Evolutionary conservation across 1,140 invertebrate genomes (phyloP).

Genomic region (Acromyrmex echinatior): DNA sequence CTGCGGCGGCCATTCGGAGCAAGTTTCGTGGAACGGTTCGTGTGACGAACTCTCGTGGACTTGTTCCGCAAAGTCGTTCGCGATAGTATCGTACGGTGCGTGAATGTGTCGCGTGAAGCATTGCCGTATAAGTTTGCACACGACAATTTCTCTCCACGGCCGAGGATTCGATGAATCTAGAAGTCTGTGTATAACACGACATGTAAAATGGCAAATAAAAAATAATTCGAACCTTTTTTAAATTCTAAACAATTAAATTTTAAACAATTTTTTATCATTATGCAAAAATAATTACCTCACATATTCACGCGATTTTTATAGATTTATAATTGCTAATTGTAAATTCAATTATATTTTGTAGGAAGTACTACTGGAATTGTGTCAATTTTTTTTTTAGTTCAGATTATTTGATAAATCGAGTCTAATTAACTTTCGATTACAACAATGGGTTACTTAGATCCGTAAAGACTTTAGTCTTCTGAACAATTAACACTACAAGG

Average conservation of each 20-base stretch:
- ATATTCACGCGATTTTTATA: neutral
- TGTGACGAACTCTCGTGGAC: constrained; percentile 46
- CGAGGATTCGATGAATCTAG: neutral
- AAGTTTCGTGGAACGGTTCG: constrained; percentile 51
- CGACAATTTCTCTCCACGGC: constrained; percentile 36
- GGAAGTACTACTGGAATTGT: neutral
- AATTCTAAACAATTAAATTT: no score
- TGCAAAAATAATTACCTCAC: neutral
- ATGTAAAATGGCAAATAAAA: neutral
- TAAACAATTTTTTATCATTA: neutral
- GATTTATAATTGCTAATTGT: neutral
- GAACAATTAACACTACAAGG: no score
- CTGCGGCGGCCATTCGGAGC: constrained; percentile 3
- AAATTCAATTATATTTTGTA: neutral
- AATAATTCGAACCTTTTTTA: neutral
- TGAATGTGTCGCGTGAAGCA: constrained; percentile 52
- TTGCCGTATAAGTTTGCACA: constrained; percentile 11
- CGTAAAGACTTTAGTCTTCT: no score
- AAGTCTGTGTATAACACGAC: constrained; percentile 2
- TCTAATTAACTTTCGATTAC: neutral
- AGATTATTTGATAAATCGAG: neutral
- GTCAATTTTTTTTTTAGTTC: constrained; percentile 11
- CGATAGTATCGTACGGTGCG: constrained; percentile 45
- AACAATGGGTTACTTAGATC: no score
- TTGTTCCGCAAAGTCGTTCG: constrained; percentile 31